phyloP scores from a whole-genome alignment of 2,797 vertebrate genomes.

The Falco columbarius region DNA sequence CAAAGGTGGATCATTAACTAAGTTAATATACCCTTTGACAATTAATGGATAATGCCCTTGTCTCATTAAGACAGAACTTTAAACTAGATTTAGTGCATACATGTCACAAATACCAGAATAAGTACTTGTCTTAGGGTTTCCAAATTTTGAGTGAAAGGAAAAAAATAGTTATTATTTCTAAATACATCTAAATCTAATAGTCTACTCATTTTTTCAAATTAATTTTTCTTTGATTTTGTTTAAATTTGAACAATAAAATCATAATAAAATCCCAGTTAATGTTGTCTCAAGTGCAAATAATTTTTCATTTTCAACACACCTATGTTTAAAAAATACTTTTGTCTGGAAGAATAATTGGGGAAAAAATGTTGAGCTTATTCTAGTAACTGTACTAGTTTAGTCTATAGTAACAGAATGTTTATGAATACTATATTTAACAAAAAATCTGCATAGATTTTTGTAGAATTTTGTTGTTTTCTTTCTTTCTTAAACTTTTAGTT shows the following conservation, averaged over 20 bases:
- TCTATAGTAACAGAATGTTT: background rate
- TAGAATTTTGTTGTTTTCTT: background rate
- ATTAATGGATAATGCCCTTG: background rate
- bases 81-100: background rate
- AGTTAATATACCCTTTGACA: conserved; percentile 6
- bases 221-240: background rate
- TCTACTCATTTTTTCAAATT: background rate
- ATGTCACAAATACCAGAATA: background rate
- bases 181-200: background rate
- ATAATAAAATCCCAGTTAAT: background rate
- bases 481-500: background rate
- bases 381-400: background rate
- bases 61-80: background rate
- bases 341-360: background rate
- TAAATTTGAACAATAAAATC: background rate
- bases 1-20: background rate
- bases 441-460: background rate
- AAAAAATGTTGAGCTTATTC: background rate
- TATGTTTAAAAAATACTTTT: background rate
- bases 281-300: background rate
- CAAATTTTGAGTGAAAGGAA: background rate
- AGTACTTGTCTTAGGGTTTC: background rate
- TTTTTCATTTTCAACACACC: background rate
- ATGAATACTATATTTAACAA: background rate
- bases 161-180: background rate